phyloP scores from a whole-genome alignment of 2,113 vertebrate species.

The Nestor notabilis region DNA sequence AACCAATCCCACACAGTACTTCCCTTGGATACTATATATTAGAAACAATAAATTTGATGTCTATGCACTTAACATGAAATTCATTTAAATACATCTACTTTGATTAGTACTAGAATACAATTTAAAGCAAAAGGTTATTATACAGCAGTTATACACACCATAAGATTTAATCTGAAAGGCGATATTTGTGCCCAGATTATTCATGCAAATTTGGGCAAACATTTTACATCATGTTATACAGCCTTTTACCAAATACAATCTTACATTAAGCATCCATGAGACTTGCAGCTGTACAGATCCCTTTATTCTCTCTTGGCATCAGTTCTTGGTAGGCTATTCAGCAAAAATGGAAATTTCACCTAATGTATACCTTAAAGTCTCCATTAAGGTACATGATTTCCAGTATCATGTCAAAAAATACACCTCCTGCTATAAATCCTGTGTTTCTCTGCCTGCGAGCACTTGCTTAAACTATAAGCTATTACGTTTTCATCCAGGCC shows the following conservation, averaged over 20 bases:
- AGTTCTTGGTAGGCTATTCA: neutral
- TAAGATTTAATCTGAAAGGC: neutral
- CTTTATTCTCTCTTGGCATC: neutral
- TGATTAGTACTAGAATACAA: neutral
- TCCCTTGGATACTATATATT: neutral
- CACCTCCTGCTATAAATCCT: neutral
- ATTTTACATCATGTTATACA: neutral
- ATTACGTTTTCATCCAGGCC: neutral
- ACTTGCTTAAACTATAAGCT: neutral
- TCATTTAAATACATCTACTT: neutral
- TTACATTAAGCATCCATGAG: neutral
- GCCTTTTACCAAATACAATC: neutral
- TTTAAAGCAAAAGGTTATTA: neutral
- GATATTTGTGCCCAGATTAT: neutral
- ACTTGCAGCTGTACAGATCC: neutral
- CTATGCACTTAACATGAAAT: neutral
- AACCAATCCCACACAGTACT: neutral
- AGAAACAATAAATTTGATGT: neutral
- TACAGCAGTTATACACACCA: neutral
- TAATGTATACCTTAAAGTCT: neutral
- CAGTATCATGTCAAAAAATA: neutral
- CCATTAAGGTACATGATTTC: neutral
- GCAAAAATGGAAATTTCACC: neutral
- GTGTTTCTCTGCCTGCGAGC: neutral
- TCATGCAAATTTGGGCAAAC: neutral